phyloP scores from a whole-genome alignment of 2,888 invertebrate species.

The Euzophera pinguis region DNA sequence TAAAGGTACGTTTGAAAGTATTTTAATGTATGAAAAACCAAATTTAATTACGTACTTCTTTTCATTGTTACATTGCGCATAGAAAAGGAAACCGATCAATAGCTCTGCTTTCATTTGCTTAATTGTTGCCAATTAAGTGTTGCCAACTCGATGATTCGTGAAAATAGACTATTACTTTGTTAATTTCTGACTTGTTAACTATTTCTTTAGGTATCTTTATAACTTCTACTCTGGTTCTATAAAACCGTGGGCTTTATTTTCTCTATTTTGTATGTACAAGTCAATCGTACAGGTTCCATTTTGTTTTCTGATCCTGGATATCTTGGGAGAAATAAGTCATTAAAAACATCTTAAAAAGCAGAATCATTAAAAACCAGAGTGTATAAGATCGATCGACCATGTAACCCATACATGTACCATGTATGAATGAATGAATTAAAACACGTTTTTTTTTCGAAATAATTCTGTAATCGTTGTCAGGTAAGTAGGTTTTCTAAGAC shows the following conservation, averaged over 20 bases:
- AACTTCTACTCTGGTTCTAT: not conserved
- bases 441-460: too few species aligned
- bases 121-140: conserved; percentile 5
- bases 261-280: too few species aligned
- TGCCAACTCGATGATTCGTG: not conserved
- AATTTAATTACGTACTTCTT: not conserved
- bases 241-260: not conserved
- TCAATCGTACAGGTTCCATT: too few species aligned
- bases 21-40: not conserved
- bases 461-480: too few species aligned
- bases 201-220: not conserved
- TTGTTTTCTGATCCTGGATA: too few species aligned
- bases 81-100: not conserved
- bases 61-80: not conserved
- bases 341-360: too few species aligned
- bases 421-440: too few species aligned
- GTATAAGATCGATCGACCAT: too few species aligned
- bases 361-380: too few species aligned
- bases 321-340: too few species aligned
- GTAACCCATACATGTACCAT: too few species aligned
- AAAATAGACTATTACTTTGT: not conserved
- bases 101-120: not conserved
- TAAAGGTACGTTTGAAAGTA: not conserved
- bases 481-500: too few species aligned
- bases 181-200: not conserved